Conservation (phyloP, 37 sponge, comb jelly and placozoan genomes). For the Dysidea cf. avara region DNA sequence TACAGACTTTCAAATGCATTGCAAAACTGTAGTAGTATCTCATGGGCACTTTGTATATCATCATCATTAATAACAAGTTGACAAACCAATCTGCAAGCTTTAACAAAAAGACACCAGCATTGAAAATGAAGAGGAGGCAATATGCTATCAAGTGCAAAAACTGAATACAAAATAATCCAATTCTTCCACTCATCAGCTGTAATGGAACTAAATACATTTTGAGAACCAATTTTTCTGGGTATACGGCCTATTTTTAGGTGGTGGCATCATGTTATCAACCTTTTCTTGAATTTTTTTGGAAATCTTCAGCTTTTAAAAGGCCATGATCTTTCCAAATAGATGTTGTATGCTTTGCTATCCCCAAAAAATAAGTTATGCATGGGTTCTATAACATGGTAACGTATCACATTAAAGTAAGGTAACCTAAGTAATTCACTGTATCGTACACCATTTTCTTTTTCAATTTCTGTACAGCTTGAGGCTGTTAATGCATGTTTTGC, state of each 20-base stretch:
- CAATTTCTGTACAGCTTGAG: slow-evolving; percentile 11
- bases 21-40: slow-evolving; percentile 14
- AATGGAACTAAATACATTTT: slow-evolving; percentile 6
- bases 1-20: slow-evolving; percentile 21
- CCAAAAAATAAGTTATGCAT: slow-evolving; percentile 35
- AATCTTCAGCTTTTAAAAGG: not conserved
- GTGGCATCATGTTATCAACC: slow-evolving; percentile 10
- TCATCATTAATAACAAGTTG: too few relatives aligned
- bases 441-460: too few relatives aligned
- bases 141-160: slow-evolving; percentile 25
- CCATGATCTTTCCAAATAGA: slow-evolving; percentile 24
- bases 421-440: slow-evolving; percentile 33
- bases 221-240: slow-evolving; percentile 21
- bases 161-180: too few relatives aligned
- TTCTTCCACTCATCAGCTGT: slow-evolving; percentile 58
- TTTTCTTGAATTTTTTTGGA: slow-evolving; percentile 13
- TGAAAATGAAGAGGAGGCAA: too few relatives aligned
- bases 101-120: too few relatives aligned
- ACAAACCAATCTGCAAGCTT: too few relatives aligned
- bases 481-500: too few relatives aligned
- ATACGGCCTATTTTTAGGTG: slow-evolving; percentile 27
- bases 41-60: too few relatives aligned
- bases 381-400: too few relatives aligned
- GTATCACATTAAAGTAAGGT: slow-evolving; percentile 46
- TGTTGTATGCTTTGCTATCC: slow-evolving; percentile 30